These are phyloP conservation scores for Lithosia quadra DNA, from an alignment of 2,888 invertebrate genomes.

Conservation along the genomic window DNA sequence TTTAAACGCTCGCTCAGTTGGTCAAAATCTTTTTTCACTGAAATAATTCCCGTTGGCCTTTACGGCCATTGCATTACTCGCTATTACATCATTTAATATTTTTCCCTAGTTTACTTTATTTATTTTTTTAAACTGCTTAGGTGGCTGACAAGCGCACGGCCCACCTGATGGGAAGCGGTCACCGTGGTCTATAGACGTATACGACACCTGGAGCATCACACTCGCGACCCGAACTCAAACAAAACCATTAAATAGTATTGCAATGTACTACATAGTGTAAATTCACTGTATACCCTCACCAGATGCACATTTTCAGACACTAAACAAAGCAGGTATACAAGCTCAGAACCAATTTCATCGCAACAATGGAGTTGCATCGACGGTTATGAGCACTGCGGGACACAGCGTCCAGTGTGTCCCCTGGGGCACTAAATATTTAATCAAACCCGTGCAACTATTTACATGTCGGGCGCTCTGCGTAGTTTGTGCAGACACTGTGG, in stretches of 20 bases:
- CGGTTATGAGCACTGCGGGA: neutral
- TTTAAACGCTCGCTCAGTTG: neutral
- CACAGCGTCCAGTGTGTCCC: neutral
- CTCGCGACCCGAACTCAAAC: too few relatives aligned
- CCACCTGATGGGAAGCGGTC: too few relatives aligned
- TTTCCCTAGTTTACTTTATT: too few relatives aligned
- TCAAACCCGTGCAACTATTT: neutral
- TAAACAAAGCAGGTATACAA: neutral
- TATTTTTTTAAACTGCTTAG: too few relatives aligned
- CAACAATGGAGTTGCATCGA: slow-evolving; percentile 1
- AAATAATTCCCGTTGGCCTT: neutral
- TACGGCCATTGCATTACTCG: neutral
- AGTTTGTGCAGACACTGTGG: neutral
- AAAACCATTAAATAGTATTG: neutral
- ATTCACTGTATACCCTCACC: neutral
- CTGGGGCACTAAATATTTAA: neutral
- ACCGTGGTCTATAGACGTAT: too few relatives aligned
- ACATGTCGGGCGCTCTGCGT: neutral
- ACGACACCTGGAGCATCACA: too few relatives aligned
- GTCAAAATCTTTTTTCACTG: neutral
- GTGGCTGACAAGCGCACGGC: too few relatives aligned
- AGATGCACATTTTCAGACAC: neutral
- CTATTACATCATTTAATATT: neutral
- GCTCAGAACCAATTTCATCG: neutral
- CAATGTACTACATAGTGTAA: too few relatives aligned